These are phyloP conservation scores for Centruroides vittatus DNA, from an alignment of 1,140 invertebrate species.

Conservation along the genomic window DNA sequence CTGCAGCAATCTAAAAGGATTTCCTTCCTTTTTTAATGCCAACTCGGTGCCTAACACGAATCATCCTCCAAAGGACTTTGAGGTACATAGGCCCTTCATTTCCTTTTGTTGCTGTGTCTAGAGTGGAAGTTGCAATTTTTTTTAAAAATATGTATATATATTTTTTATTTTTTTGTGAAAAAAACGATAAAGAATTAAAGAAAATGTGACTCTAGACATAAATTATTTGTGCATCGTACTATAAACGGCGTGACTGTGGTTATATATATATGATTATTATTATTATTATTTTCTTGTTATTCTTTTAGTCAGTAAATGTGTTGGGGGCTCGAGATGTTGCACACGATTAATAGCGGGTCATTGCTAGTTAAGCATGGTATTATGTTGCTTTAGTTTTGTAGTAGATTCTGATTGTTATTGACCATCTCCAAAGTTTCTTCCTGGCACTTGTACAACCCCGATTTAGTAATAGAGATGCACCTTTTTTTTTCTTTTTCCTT, in stretches of 20 bases:
- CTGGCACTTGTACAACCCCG: slow-evolving; percentile 1
- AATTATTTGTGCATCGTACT: slow-evolving; percentile 11
- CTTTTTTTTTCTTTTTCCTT: too few species aligned
- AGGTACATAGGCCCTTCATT: slow-evolving; percentile 15
- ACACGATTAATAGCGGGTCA: slow-evolving; percentile 1
- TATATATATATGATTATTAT: too few species aligned
- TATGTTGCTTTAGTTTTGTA: slow-evolving; percentile 18
- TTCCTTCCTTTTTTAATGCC: slow-evolving; percentile 14
- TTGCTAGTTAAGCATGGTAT: slow-evolving; percentile 14
- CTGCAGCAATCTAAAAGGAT: slow-evolving; percentile 10
- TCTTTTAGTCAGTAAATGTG: slow-evolving; percentile 1
- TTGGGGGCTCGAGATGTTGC: slow-evolving; percentile 1
- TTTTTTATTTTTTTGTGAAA: too few species aligned
- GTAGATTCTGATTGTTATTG: slow-evolving; percentile 17
- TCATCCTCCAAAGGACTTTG: slow-evolving; percentile 14
- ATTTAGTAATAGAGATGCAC: too few species aligned
- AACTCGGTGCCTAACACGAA: slow-evolving; percentile 9
- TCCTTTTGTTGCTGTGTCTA: slow-evolving; percentile 16
- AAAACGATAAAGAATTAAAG: neutral
- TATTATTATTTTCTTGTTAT: too few species aligned
- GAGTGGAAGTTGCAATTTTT: neutral
- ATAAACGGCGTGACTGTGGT: slow-evolving; percentile 6
- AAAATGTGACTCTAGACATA: slow-evolving; percentile 12
- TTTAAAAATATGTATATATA: too few species aligned
- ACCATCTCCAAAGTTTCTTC: slow-evolving; percentile 26